Evolutionary conservation across 1,140 invertebrate species (phyloP).

Genomic region (Platorchestia sp.): DNA sequence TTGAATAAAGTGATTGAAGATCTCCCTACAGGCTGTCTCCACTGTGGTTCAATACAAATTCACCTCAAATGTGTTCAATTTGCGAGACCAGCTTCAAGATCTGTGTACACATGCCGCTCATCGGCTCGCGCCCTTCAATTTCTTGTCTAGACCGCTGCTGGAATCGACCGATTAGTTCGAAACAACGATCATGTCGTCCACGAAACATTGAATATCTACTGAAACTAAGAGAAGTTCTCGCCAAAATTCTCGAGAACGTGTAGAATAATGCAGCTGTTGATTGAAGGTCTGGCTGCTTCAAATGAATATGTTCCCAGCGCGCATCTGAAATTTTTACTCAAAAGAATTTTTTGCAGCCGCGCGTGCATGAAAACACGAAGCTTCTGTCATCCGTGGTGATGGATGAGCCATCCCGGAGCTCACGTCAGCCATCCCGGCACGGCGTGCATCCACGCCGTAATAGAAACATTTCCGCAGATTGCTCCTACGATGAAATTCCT

Average conservation of each 20-base stretch:
- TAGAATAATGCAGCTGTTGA: neutral
- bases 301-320: neutral
- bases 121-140: neutral
- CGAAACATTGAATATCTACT: neutral
- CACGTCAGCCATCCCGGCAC: neutral
- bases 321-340: neutral
- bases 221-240: neutral
- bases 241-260: neutral
- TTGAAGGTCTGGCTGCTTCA: neutral
- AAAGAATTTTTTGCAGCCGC: neutral
- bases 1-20: neutral
- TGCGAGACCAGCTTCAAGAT: neutral
- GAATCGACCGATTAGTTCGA: neutral
- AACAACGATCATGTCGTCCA: neutral
- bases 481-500: neutral
- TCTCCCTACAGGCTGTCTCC: neutral
- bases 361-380: slow-evolving; percentile 12
- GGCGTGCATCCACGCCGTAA: neutral
- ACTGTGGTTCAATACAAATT: neutral
- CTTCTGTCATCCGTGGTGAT: slow-evolving; percentile 12
- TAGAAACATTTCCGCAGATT: neutral
- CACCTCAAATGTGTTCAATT: neutral
- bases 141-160: neutral
- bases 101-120: neutral
- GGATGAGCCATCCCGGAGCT: slow-evolving; percentile 8